These are phyloP conservation scores for Stylophora pistillata DNA, from an alignment of 64 coral and sea anemone genomes.

Conservation along the genomic window DNA sequence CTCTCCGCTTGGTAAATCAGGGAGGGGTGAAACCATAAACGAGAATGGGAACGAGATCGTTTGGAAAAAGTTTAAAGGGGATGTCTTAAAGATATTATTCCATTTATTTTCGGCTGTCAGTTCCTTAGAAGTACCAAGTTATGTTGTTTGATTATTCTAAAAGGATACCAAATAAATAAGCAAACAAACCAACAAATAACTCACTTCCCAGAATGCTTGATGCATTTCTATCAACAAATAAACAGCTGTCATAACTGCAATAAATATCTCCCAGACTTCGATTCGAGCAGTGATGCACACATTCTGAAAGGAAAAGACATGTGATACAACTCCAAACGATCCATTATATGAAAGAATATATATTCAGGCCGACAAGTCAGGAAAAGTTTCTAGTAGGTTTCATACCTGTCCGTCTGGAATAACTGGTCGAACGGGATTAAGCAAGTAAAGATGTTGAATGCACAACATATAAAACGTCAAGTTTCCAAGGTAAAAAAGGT, in stretches of 20 bases:
- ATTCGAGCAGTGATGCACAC: neutral
- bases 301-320: neutral
- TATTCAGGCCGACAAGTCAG: too few species aligned
- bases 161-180: too few species aligned
- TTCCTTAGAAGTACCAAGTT: too few species aligned
- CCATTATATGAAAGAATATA: too few species aligned
- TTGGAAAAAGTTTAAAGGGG: too few species aligned
- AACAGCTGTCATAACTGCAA: conserved; percentile 22
- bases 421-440: neutral
- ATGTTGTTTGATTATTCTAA: too few species aligned
- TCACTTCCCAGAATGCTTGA: conserved; percentile 51
- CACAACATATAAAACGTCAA: conserved; percentile 17
- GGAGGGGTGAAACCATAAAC: too few species aligned
- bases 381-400: neutral
- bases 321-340: neutral
- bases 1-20: too few species aligned
- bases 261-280: neutral
- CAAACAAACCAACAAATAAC: neutral
- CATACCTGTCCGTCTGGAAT: neutral
- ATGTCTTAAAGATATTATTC: too few species aligned
- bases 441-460: conserved; percentile 5
- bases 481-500: conserved; percentile 18
- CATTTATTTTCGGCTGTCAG: too few species aligned
- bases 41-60: too few species aligned
- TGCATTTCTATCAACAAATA: conserved; percentile 27